Evolutionary conservation across 2,113 vertebrate genomes (phyloP).

Genomic region (Psilopogon haemacephalus): DNA sequence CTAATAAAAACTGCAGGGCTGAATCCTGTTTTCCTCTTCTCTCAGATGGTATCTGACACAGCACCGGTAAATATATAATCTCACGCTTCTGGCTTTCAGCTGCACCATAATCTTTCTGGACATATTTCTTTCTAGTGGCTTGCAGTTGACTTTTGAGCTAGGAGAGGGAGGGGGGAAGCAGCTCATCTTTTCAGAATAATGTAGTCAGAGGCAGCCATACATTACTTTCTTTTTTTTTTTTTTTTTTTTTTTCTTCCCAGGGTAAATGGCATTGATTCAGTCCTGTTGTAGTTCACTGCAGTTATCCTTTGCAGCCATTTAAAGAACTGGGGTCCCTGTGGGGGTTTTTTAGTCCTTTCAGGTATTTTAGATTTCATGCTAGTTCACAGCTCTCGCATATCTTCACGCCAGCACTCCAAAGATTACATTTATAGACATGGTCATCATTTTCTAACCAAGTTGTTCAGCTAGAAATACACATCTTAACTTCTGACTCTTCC

Average conservation of each 20-base stretch:
- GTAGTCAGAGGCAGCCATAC: constrained; percentile 13
- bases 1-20: constrained; percentile 41
- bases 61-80: constrained; percentile 48
- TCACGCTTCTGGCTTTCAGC: constrained; percentile 35
- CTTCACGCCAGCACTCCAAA: constrained; percentile 47
- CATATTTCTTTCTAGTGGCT: constrained; percentile 37
- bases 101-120: constrained; percentile 21
- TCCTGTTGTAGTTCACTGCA: constrained; percentile 52
- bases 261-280: constrained; percentile 58
- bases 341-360: constrained; percentile 65
- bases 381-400: constrained; percentile 62
- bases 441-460: constrained; percentile 49
- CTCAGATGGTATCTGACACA: constrained; percentile 40
- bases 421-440: constrained; percentile 44
- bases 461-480: constrained; percentile 15
- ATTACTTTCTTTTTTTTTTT: neutral
- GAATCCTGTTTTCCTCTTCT: neutral
- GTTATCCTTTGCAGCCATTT: constrained; percentile 72
- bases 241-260: neutral
- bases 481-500: constrained; percentile 29
- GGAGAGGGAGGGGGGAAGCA: neutral
- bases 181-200: constrained; percentile 20
- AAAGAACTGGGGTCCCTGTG: constrained; percentile 51
- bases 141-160: constrained; percentile 47
- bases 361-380: constrained; percentile 66